Evolutionary conservation across 2,113 vertebrate species (phyloP), one percentile per base, ranked within the genome.

Genomic region (Megaceryle maxima): DNA sequence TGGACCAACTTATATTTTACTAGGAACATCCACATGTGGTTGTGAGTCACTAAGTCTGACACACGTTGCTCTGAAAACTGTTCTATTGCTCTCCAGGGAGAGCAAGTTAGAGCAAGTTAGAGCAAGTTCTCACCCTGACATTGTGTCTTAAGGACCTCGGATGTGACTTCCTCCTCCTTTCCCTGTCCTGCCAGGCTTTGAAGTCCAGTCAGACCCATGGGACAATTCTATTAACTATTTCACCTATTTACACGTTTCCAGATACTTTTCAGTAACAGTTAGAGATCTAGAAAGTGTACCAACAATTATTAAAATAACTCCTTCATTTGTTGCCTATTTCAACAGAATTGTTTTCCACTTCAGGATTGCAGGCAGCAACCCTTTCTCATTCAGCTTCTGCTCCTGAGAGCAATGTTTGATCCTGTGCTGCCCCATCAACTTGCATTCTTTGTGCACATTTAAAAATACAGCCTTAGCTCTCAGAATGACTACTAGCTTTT

Each of bases 41-140:
- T 92, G 73, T 84, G 92, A 92, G 90, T 96, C 86, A 95, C 76
- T 63, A 55, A 70, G 63, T 74, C 85, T 94, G 87, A 91, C 88
- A 95, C 56, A 77, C 81, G 86, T 64, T 90, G 83, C 77, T 92
- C 76, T 92, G 67, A 94, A 93, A 92, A 41, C 48, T 56, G 13
- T 60, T 87, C 35, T 86, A n/a, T 68, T 87, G 43, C 88, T 95
- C 90, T 90, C 79, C 72, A 78, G 64, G 53, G 82, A 97, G 35
- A 84, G 51, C 85, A 78, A 91, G 72, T 90, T 70, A 97, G 35
- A 84, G 51, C 85, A 78, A 91, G 72, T 90, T 70, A 90, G 41
- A 70, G 64, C 83, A 85, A 90, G 68, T 68, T 92, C 86, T 93
- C 17, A 57, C 76, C 17, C 92, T 95, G 80, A 48, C 85, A 77